Evolutionary conservation across 2,113 vertebrate species (phyloP).

Genomic region (Puma concolor): DNA sequence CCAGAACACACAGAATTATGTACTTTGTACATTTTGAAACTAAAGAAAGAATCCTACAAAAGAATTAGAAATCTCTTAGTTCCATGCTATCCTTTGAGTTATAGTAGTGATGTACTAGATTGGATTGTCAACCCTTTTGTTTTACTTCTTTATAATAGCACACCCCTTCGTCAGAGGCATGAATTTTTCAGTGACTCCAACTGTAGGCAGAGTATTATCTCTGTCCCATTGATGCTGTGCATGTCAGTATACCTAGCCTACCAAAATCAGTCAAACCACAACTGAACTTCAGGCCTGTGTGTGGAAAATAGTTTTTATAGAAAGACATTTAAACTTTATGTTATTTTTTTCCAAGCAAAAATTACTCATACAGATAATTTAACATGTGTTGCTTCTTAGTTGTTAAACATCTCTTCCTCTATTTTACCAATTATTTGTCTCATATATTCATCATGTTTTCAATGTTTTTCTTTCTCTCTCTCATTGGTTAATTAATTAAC

Average conservation of each 20-base stretch:
- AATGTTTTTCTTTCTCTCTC: background rate
- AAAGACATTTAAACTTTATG: background rate
- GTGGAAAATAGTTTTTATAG: background rate
- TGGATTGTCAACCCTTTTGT: background rate
- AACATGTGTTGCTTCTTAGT: background rate
- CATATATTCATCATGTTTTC: background rate
- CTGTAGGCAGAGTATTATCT: background rate
- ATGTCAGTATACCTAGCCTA: background rate
- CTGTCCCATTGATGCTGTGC: background rate
- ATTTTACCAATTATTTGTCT: background rate
- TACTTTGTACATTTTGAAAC: background rate
- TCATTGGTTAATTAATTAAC: background rate
- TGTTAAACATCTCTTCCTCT: background rate
- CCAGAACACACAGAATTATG: background rate
- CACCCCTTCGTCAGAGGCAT: background rate
- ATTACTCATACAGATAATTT: background rate
- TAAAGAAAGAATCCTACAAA: background rate
- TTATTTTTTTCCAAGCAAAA: background rate
- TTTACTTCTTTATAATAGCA: background rate
- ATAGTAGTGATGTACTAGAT: background rate
- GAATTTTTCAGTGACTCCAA: background rate
- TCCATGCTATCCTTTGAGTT: background rate
- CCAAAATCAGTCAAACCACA: background rate
- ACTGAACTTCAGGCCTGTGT: background rate
- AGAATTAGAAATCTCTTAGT: background rate